phyloP scores from a whole-genome alignment of 2,797 vertebrate species.

The Paguma larvata region DNA sequence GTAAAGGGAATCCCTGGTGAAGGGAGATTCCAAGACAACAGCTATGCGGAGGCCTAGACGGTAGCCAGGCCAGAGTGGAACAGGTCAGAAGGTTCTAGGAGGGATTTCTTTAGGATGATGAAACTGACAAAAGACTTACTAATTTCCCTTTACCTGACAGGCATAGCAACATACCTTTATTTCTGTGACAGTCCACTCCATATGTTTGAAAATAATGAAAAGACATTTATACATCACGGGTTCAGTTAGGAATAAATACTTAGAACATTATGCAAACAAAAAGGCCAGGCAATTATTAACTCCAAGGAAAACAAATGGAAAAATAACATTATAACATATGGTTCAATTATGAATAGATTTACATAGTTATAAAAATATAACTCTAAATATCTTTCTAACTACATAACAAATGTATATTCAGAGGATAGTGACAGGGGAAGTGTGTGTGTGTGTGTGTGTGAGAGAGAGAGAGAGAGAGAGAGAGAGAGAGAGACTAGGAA shows the following conservation, averaged over 20 bases:
- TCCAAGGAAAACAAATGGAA: constrained; percentile 9
- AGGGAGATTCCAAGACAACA: background rate
- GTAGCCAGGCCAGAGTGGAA: background rate
- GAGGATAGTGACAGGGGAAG: background rate
- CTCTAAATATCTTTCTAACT: background rate
- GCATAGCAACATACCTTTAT: background rate
- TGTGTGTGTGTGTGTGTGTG: background rate
- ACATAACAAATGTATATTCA: background rate
- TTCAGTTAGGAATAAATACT: constrained; percentile 26
- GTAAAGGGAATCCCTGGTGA: background rate
- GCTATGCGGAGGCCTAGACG: background rate
- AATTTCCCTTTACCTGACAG: background rate
- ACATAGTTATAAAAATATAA: constrained; percentile 4
- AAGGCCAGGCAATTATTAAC: constrained; percentile 5
- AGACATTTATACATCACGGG: background rate
- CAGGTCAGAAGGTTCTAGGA: background rate
- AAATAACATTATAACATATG: background rate
- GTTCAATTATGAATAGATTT: background rate
- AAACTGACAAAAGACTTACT: background rate
- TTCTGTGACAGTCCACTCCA: background rate
- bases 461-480: too few species aligned
- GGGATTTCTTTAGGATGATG: constrained; percentile 32
- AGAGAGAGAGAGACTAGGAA: background rate
- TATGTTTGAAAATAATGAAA: background rate
- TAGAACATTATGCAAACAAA: constrained; percentile 5